Conservation (phyloP, 2,113 vertebrate genomes). For the Nibea coibor region DNA sequence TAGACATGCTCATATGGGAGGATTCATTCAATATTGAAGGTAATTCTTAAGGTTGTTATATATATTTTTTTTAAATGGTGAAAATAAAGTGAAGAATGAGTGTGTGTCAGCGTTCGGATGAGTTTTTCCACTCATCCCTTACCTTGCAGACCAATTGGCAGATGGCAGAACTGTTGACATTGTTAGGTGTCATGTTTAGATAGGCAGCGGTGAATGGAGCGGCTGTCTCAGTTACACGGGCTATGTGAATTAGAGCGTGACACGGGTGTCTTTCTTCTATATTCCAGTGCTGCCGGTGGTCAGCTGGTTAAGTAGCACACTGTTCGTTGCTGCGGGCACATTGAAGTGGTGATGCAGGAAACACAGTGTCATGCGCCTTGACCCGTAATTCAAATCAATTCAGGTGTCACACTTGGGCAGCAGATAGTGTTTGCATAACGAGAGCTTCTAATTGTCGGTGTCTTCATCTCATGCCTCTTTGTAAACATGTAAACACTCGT, state of each 20-base stretch:
- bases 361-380: not conserved
- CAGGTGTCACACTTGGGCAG: not conserved
- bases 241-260: constrained; percentile 56
- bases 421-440: not conserved
- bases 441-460: not conserved
- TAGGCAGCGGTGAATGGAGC: constrained; percentile 42
- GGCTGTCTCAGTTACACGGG: constrained; percentile 62
- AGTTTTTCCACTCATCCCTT: not conserved
- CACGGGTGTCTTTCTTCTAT: constrained; percentile 45
- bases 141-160: constrained; percentile 33
- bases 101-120: not conserved
- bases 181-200: constrained; percentile 61
- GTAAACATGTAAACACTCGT: not conserved
- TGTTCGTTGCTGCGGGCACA: constrained; percentile 4
- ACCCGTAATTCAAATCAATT: not conserved
- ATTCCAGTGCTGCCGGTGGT: constrained; percentile 18
- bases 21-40: not conserved
- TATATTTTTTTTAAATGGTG: not conserved
- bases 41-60: not conserved
- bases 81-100: not conserved
- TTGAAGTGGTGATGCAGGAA: constrained; percentile 5
- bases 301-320: constrained; percentile 23
- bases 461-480: not conserved
- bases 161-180: constrained; percentile 60
- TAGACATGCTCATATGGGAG: not conserved